Percentiles rank a stretch among this genome's conserved stretches.
Conservation (phyloP, 92 coral and sea anemone genomes). For the Parazoanthus swiftii region DNA sequence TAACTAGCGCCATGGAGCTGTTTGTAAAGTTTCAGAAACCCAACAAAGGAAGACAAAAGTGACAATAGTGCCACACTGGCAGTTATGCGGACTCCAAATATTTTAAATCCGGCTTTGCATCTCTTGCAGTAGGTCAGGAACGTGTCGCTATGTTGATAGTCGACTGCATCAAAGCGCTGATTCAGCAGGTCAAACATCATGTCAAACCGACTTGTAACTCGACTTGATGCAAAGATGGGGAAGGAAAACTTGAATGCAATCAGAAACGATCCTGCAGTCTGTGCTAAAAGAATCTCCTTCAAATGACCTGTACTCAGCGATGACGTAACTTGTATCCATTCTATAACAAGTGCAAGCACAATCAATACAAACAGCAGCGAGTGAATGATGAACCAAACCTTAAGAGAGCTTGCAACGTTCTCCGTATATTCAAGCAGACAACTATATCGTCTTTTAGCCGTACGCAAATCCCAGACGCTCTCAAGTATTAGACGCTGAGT, state of each 20-base stretch:
- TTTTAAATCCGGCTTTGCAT: constrained; percentile 65
- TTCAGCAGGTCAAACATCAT: constrained; percentile 52
- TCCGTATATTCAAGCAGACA: constrained; percentile 62
- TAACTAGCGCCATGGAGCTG: background rate
- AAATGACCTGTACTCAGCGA: constrained; percentile 3
- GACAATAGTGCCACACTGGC: constrained; percentile 60
- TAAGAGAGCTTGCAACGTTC: constrained; percentile 40
- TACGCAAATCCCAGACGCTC: constrained; percentile 47
- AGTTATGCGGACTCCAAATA: constrained; percentile 43
- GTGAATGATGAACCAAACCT: constrained; percentile 61
- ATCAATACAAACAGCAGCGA: constrained; percentile 48
- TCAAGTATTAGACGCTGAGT: constrained; percentile 51
- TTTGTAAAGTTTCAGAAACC: constrained; percentile 58
- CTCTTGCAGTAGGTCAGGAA: constrained; percentile 59
- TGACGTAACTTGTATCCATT: constrained; percentile 48
- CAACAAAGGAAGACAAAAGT: constrained; percentile 54
- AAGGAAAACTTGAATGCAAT: constrained; percentile 68
- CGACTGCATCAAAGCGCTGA: constrained; percentile 46
- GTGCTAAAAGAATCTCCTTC: constrained; percentile 43
- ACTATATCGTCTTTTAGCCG: constrained; percentile 53
- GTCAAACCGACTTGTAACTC: constrained; percentile 63
- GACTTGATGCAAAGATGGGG: constrained; percentile 62
- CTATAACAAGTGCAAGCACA: constrained; percentile 45
- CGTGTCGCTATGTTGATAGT: constrained; percentile 48
- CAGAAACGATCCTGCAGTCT: constrained; percentile 55